Conservation (phyloP, 1,140 invertebrate genomes). For the Protaetia brevitarsis region DNA sequence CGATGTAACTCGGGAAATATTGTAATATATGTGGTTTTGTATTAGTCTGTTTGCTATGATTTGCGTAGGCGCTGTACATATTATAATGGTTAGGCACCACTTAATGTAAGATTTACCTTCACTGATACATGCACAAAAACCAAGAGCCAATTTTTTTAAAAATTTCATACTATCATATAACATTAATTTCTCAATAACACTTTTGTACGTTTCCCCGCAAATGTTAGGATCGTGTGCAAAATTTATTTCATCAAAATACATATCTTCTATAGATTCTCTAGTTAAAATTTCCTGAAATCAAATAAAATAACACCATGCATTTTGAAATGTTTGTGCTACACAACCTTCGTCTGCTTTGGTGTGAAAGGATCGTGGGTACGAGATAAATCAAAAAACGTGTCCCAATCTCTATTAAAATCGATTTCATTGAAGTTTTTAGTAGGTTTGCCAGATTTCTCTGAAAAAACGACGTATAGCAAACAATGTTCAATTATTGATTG, state of each 20-base stretch:
- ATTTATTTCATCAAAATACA: background rate
- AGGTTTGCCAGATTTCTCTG: background rate
- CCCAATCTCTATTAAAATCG: background rate
- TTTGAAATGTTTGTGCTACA: background rate
- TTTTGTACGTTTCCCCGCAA: background rate
- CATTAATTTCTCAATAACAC: background rate
- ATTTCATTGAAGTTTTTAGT: background rate
- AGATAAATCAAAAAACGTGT: conserved; percentile 10
- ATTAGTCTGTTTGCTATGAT: no score
- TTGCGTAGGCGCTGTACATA: no score
- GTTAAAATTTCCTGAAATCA: background rate
- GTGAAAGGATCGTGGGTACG: background rate
- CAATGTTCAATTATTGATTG: no score
- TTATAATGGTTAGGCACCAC: no score
- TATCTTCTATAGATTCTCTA: background rate
- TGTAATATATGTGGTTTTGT: no score
- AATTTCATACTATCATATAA: background rate
- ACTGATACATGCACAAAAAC: background rate
- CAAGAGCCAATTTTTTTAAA: background rate
- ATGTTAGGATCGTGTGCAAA: background rate
- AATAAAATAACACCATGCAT: background rate
- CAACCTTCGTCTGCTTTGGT: background rate
- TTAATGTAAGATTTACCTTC: no score
- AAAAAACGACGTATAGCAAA: no score
- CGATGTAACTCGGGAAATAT: no score